Conservation (phyloP, 1,140 invertebrate genomes). For the Nasonia giraulti region DNA sequence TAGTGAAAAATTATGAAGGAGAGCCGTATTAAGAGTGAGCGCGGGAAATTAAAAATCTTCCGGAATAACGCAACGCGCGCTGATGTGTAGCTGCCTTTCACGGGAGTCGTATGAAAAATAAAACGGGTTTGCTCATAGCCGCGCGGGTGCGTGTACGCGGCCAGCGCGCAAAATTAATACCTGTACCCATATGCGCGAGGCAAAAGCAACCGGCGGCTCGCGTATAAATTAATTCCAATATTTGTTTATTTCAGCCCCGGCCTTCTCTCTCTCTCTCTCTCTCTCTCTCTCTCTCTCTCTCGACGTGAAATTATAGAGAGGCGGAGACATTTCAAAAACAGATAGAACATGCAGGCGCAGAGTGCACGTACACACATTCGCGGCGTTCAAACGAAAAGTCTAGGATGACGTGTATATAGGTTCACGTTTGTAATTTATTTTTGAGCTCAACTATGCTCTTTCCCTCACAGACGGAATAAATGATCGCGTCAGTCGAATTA, state of each 20-base stretch:
- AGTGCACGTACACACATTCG: not conserved
- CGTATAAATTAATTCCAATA: constrained; percentile 9
- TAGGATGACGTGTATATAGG: not conserved
- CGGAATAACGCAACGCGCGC: too few species aligned
- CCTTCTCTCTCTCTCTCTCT: not conserved
- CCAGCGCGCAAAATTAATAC: not conserved
- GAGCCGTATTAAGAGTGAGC: too few species aligned
- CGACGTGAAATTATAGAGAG: not conserved
- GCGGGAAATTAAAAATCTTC: not conserved
- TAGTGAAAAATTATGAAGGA: too few species aligned
- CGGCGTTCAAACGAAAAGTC: not conserved
- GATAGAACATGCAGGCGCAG: not conserved
- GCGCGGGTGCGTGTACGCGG: not conserved
- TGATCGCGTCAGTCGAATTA: not conserved
- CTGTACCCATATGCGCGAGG: not conserved
- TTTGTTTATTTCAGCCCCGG: not conserved
- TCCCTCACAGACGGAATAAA: not conserved
- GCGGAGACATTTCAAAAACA: not conserved
- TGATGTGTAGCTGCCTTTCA: not conserved
- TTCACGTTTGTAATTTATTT: too few species aligned
- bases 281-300: too few species aligned
- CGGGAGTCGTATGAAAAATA: not conserved
- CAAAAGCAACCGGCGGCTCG: not conserved
- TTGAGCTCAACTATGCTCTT: too few species aligned
- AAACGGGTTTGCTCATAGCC: not conserved